phyloP scores from a whole-genome alignment of 2,888 invertebrate genomes.

The Polymixis lichenea region DNA sequence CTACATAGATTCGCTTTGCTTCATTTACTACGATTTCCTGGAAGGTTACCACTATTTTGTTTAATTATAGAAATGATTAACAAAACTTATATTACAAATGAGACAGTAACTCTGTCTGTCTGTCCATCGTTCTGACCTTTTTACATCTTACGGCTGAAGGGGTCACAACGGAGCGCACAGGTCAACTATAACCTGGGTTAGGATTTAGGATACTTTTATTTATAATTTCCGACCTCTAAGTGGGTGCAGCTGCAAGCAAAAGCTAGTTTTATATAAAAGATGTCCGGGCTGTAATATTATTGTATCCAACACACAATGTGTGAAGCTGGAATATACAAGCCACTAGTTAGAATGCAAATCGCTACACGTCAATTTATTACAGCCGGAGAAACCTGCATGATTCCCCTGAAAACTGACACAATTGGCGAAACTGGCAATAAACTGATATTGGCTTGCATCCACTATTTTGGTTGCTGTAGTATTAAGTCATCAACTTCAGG shows the following conservation, averaged over 20 bases:
- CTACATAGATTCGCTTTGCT: too few relatives aligned
- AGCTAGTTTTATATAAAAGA: not conserved
- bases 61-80: too few relatives aligned
- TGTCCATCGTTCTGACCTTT: not conserved
- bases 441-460: slow-evolving; percentile 25
- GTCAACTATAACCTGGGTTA: not conserved
- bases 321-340: too few relatives aligned
- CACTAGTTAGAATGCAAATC: not conserved
- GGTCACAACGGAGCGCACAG: not conserved
- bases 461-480: slow-evolving; percentile 23
- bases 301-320: not conserved
- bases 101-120: not conserved
- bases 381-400: not conserved
- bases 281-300: not conserved
- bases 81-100: not conserved
- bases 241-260: not conserved
- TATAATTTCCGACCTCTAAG: not conserved
- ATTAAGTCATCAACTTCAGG: slow-evolving; percentile 22
- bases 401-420: not conserved
- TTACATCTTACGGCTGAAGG: not conserved
- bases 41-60: not conserved
- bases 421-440: not conserved
- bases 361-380: slow-evolving; percentile 3
- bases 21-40: not conserved
- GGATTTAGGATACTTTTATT: not conserved